phyloP scores from a whole-genome alignment of 2,888 invertebrate genomes.

The Bombyx huttoni region DNA sequence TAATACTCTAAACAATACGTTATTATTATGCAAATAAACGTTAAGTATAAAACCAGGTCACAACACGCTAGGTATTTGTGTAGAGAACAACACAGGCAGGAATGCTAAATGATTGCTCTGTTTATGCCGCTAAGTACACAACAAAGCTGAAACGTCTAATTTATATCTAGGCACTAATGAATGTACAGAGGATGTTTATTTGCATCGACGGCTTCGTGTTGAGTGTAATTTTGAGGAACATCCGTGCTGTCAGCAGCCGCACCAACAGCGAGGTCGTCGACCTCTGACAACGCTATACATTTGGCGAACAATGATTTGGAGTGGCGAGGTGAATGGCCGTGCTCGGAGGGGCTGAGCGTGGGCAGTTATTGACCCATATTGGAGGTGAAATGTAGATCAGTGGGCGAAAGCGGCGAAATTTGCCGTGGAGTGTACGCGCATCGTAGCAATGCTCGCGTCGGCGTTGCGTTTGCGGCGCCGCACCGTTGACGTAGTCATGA shows the following conservation, averaged over 20 bases:
- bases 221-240: slow-evolving; percentile 62
- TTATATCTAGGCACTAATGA: slow-evolving; percentile 14
- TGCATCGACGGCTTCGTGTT: slow-evolving; percentile 41
- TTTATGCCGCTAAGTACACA: slow-evolving; percentile 15
- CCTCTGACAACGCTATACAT: slow-evolving; percentile 60
- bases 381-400: slow-evolving; percentile 73
- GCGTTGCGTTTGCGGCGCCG: not conserved
- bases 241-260: slow-evolving; percentile 44
- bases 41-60: not conserved
- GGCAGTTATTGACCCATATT: slow-evolving; percentile 74
- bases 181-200: slow-evolving; percentile 50
- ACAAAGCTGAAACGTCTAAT: slow-evolving; percentile 14
- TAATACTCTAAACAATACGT: not conserved
- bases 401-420: slow-evolving; percentile 72
- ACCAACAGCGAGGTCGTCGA: slow-evolving; percentile 49
- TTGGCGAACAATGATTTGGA: slow-evolving; percentile 72
- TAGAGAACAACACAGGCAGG: not conserved
- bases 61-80: not conserved
- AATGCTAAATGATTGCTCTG: slow-evolving; percentile 10
- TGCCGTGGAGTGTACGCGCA: slow-evolving; percentile 41
- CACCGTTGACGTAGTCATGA: not conserved
- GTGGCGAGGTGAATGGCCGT: slow-evolving; percentile 70
- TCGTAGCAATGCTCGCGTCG: slow-evolving; percentile 6
- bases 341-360: slow-evolving; percentile 67
- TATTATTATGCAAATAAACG: not conserved